Evolutionary conservation across 2,888 invertebrate species (phyloP).

Genomic region (Spodoptera exigua): DNA sequence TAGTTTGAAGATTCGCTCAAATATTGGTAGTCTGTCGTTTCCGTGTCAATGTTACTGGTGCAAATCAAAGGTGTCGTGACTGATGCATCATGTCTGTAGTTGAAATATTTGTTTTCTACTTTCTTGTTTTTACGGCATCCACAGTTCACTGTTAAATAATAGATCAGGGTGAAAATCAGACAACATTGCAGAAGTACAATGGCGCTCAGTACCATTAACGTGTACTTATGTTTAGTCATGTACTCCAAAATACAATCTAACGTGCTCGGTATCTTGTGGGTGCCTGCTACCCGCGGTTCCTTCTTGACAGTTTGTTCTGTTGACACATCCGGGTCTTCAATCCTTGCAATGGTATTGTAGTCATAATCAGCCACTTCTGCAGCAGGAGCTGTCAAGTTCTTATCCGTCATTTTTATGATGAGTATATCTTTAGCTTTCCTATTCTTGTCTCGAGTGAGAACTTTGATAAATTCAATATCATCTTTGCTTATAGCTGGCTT

Average conservation of each 20-base stretch:
- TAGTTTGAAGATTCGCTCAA: constrained; percentile 73
- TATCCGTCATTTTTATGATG: constrained; percentile 60
- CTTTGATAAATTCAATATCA: constrained; percentile 73
- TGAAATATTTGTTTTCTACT: constrained; percentile 72
- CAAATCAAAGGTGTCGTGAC: constrained; percentile 80
- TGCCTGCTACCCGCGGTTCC: neutral
- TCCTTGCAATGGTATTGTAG: neutral
- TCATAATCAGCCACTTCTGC: neutral
- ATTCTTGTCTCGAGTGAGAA: constrained; percentile 33
- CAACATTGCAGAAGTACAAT: constrained; percentile 73
- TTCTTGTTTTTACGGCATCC: constrained; percentile 64
- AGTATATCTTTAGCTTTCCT: constrained; percentile 69
- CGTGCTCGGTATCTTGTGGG: too few species aligned
- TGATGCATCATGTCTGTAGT: constrained; percentile 77
- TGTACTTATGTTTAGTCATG: constrained; percentile 62
- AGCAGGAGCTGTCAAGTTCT: neutral
- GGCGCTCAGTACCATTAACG: constrained; percentile 60
- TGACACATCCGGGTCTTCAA: neutral
- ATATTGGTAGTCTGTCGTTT: constrained; percentile 75
- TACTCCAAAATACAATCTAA: constrained; percentile 25
- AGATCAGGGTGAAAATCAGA: constrained; percentile 73
- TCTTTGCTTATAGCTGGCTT: constrained; percentile 60
- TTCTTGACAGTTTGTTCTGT: neutral
- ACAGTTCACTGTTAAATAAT: constrained; percentile 66
- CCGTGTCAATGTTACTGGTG: constrained; percentile 78